A percentile compares a stretch with the other conserved stretches of the same genome.
Conservation (phyloP, 1,140 invertebrate genomes). For the Pseudoatta argentina region DNA sequence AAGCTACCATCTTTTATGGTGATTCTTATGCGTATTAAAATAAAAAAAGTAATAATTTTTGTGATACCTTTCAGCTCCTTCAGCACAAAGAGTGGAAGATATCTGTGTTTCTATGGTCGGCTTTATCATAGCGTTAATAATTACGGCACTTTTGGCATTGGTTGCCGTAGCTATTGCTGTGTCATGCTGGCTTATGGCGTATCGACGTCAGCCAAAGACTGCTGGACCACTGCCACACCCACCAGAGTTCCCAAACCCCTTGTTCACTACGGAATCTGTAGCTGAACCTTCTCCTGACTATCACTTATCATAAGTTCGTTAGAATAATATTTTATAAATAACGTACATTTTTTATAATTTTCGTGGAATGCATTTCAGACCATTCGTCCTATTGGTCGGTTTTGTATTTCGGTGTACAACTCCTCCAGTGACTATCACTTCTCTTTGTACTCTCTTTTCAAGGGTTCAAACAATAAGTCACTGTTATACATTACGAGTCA, state of each 20-base stretch:
- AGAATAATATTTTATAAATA: constrained; percentile 83
- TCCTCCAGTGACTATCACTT: constrained; percentile 84
- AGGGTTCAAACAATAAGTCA: constrained; percentile 71
- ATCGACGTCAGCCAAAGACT: constrained; percentile 93
- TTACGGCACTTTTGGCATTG: constrained; percentile 95
- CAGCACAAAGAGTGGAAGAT: constrained; percentile 91
- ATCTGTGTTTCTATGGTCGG: constrained; percentile 97
- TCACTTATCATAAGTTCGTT: constrained; percentile 86
- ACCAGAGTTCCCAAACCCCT: constrained; percentile 97
- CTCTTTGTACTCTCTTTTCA: constrained; percentile 68
- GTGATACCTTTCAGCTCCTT: constrained; percentile 87
- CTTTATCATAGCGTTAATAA: constrained; percentile 95
- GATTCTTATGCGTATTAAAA: neutral
- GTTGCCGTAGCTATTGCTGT: constrained; percentile 97
- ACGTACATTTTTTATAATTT: constrained; percentile 75
- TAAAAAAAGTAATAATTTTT: constrained; percentile 2
- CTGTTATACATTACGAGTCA: constrained; percentile 58
- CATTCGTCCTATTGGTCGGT: constrained; percentile 79
- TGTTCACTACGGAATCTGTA: constrained; percentile 94
- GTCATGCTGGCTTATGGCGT: constrained; percentile 97
- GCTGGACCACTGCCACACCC: constrained; percentile 96
- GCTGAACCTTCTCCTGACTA: constrained; percentile 94
- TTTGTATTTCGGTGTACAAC: constrained; percentile 83
- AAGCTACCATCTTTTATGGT: no score
- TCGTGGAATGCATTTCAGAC: constrained; percentile 81